phyloP scores from a whole-genome alignment of 2,113 vertebrate species.

The Strix uralensis region DNA sequence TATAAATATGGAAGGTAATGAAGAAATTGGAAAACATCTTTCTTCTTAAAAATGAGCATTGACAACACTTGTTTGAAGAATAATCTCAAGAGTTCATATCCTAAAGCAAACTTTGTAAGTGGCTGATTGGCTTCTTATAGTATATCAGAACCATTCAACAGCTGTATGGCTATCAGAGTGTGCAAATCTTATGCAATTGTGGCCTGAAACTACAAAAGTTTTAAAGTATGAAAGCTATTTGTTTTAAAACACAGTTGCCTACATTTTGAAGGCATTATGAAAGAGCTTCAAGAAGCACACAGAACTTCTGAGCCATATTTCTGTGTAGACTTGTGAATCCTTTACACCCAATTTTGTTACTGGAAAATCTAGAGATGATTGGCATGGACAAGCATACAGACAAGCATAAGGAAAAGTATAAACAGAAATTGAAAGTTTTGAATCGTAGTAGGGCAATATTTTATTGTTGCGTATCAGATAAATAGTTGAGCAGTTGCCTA shows the following conservation, averaged over 20 bases:
- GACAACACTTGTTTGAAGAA: not conserved
- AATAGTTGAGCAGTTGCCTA: not conserved
- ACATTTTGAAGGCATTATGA: not conserved
- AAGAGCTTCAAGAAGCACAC: not conserved
- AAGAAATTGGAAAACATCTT: not conserved
- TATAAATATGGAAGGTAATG: not conserved
- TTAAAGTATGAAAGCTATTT: not conserved
- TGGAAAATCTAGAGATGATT: not conserved
- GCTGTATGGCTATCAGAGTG: too few species aligned
- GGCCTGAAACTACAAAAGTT: not conserved
- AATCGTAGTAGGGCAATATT: not conserved
- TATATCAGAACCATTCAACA: not conserved
- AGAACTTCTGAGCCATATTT: not conserved
- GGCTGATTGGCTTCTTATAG: not conserved
- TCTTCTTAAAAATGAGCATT: not conserved
- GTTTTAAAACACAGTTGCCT: not conserved
- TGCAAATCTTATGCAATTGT: not conserved
- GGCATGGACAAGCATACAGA: fast-evolving
- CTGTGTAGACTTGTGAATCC: not conserved
- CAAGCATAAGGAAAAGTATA: not conserved
- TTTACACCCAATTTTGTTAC: not conserved
- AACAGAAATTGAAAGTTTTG: not conserved
- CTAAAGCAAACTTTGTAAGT: not conserved
- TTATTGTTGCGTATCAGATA: not conserved
- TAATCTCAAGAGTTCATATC: not conserved